phyloP scores from a whole-genome alignment of 1,140 invertebrate species.

The Macrostomum lignano region DNA sequence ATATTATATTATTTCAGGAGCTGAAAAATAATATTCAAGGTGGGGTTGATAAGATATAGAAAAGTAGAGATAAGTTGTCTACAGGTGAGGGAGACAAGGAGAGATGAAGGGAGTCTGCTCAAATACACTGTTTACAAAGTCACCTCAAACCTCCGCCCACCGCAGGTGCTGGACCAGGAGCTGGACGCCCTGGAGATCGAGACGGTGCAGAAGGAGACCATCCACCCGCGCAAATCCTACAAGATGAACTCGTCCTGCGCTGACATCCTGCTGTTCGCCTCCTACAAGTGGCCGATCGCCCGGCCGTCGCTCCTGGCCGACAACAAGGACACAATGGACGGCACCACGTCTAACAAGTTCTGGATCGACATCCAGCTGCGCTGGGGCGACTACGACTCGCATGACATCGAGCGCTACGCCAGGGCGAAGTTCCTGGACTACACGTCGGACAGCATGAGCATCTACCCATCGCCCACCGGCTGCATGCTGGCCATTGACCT shows the following conservation, averaged over 20 bases:
- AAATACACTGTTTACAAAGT: no score
- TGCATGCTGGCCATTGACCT: slow-evolving; percentile 84
- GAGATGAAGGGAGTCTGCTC: no score
- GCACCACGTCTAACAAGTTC: slow-evolving; percentile 89
- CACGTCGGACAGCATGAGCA: slow-evolving; percentile 98
- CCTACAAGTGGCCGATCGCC: slow-evolving; percentile 97
- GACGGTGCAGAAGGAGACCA: slow-evolving; percentile 97
- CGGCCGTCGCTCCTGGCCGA: slow-evolving; percentile 77
- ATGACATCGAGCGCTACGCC: slow-evolving; percentile 89
- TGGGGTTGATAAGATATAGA: no score
- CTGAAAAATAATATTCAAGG: no score
- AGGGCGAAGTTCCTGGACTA: slow-evolving; percentile 95
- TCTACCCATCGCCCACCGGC: slow-evolving; percentile 92
- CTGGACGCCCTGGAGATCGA: slow-evolving; percentile 92
- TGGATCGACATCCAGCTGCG: slow-evolving; percentile 94
- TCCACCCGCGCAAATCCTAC: slow-evolving; percentile 95
- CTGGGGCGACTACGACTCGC: slow-evolving; percentile 99
- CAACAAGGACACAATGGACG: slow-evolving; percentile 91
- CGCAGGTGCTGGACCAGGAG: slow-evolving; percentile 98
- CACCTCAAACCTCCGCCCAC: no score
- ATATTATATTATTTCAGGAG: no score
- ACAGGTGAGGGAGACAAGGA: no score
- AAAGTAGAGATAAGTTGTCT: no score
- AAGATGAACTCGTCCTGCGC: slow-evolving; percentile 99
- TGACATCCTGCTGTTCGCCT: slow-evolving; percentile 85